A percentile compares a stretch with the other conserved stretches of the same genome.
Conservation (phyloP, 2,797 vertebrate genomes). For the Halcyon chelicuti region DNA sequence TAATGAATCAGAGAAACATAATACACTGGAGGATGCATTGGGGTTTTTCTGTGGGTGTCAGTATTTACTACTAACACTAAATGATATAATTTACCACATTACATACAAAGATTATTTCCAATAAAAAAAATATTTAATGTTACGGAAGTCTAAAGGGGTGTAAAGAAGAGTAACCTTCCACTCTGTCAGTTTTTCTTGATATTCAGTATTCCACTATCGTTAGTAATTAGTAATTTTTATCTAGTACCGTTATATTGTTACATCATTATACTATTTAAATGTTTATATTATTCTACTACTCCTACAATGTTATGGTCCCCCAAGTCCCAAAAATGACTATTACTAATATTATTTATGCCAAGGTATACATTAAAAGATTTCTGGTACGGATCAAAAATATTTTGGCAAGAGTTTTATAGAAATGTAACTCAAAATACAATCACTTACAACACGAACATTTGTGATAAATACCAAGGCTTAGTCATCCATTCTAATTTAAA, state of each 20-base stretch:
- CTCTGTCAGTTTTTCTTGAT: neutral
- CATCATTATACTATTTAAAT: neutral
- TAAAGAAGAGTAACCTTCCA: neutral
- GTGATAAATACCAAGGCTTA: neutral
- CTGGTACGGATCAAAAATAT: neutral
- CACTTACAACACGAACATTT: rapidly evolving
- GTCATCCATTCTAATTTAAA: neutral
- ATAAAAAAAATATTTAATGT: neutral
- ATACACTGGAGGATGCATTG: neutral
- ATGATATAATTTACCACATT: rapidly evolving
- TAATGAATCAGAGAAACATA: neutral
- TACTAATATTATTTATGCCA: neutral
- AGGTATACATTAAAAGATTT: neutral
- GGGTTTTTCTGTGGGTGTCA: neutral
- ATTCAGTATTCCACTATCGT: neutral
- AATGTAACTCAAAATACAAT: neutral
- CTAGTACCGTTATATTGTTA: neutral
- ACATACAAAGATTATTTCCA: neutral
- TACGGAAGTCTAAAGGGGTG: neutral
- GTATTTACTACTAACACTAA: neutral
- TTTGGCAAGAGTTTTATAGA: neutral
- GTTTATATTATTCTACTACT: neutral
- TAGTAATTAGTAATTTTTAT: neutral
- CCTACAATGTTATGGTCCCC: neutral
- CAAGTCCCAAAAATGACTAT: neutral